A percentile compares a stretch with the other conserved stretches of the same genome.
Conservation (phyloP, 2,888 invertebrate genomes). For the Drosophila setosimentum region DNA sequence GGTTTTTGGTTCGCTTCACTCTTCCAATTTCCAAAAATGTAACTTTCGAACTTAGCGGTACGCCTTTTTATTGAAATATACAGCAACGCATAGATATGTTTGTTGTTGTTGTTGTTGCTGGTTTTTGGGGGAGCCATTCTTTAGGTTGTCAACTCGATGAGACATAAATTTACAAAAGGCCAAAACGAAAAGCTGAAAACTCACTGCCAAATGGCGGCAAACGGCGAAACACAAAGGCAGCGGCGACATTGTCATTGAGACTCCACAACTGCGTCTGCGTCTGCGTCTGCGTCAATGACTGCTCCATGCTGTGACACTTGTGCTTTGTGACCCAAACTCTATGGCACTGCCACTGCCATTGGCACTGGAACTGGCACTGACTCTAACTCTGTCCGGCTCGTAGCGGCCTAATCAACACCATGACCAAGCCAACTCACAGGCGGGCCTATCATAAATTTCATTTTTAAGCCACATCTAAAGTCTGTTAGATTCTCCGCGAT, state of each 20-base stretch:
- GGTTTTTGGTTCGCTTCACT: constrained; percentile 32
- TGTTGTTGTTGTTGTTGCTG: constrained; percentile 43
- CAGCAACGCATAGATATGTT: constrained; percentile 21
- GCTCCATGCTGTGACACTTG: constrained; percentile 78
- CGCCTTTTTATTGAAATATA: constrained; percentile 72
- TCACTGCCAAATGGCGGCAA: constrained; percentile 69
- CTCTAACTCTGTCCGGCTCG: constrained; percentile 5
- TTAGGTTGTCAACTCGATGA: constrained; percentile 81
- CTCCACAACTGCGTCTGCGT: constrained; percentile 32
- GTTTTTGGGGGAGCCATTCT: constrained; percentile 68
- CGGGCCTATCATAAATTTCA: constrained; percentile 73
- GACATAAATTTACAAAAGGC: constrained; percentile 79
- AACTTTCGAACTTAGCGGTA: constrained; percentile 82
- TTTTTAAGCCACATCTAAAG: constrained; percentile 71
- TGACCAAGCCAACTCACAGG: constrained; percentile 58
- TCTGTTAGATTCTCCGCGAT: constrained; percentile 6
- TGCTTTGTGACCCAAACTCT: constrained; percentile 53
- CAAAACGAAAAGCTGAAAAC: constrained; percentile 66
- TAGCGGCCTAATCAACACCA: constrained; percentile 70
- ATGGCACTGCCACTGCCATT: constrained; percentile 5
- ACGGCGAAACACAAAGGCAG: constrained; percentile 65
- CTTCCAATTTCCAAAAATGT: constrained; percentile 79
- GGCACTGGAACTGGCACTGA: neutral
- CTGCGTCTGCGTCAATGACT: constrained; percentile 42
- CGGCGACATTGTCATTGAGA: constrained; percentile 28